A percentile compares a stretch with the other conserved stretches of the same genome.
Conservation (phyloP, 2,888 invertebrate genomes). For the Pomacea canaliculata region DNA sequence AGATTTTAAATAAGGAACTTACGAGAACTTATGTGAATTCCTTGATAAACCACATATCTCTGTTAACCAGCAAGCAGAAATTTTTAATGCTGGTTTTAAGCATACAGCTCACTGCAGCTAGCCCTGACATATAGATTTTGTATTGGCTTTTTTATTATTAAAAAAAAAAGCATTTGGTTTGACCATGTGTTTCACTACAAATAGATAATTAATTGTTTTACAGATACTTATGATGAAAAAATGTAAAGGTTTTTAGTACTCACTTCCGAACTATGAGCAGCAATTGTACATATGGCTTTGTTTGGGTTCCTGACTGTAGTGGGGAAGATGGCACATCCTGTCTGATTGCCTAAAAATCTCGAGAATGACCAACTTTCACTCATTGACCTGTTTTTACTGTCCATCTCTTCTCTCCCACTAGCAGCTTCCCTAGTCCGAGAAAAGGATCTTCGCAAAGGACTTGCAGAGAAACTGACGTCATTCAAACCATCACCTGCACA, state of each 20-base stretch:
- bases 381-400: conserved; percentile 40
- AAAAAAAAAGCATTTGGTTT: too few relatives aligned
- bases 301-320: conserved; percentile 74
- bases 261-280: conserved; percentile 77
- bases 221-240: too few relatives aligned
- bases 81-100: too few relatives aligned
- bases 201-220: too few relatives aligned
- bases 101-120: too few relatives aligned
- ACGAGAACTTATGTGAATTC: too few relatives aligned
- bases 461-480: conserved; percentile 67
- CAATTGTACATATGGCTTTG: conserved; percentile 79
- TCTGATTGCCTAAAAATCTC: conserved; percentile 69
- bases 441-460: conserved; percentile 47
- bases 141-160: too few relatives aligned
- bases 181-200: too few relatives aligned
- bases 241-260: conserved; percentile 7
- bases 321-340: conserved; percentile 45
- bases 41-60: too few relatives aligned
- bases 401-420: neutral
- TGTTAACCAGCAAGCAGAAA: too few relatives aligned
- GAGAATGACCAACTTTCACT: conserved; percentile 71
- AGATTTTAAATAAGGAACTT: too few relatives aligned
- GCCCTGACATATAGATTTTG: too few relatives aligned
- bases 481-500: conserved; percentile 63
- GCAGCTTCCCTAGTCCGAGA: conserved; percentile 18